Base-by-base conservation (phyloP, 2,113 vertebrate genomes). In the Salvelinus namaycush region DNA sequence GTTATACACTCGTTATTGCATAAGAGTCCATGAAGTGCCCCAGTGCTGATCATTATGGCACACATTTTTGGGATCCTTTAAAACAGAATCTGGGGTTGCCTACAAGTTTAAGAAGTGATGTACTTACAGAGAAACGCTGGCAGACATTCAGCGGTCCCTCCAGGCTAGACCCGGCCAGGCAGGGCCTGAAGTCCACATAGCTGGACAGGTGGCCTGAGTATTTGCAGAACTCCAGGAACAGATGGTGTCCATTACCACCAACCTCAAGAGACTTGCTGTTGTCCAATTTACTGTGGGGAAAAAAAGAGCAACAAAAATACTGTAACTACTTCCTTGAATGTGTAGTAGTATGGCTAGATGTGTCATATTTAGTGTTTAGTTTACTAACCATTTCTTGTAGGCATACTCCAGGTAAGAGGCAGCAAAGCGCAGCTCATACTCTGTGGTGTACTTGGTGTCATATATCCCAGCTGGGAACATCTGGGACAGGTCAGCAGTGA, bases 381-480 rank as follows among this genome's bases (percentile, higher is more conserved):
- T 3, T 24, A 70, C 39, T 48, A 24, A 70, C 98, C 98, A 99
- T 86, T 99, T 99, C 88, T 98, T 96, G 83, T 96, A 99, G 72
- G 95, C 97, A 0, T 99, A 99, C 86, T 99, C 98, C 89, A 99
- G 79, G 81, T 99, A 99, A 67, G 97, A 99, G 0, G 98, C 97
- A 1, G 94, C 87, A 65, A 98, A 94, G 64, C 96, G 94, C 14
- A 94, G 94, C 86, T 98, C 95, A 75, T 97, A 98, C 76, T 99
- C 97, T 0, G 95, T 94, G 27, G 94, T 92, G 0, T 99, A 98
- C 86, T 99, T 99, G 18, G 97, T 99, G 90, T 99, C 97, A 0
- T 96, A 99, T 84, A 99, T 92, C 49, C 97, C 98, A 0, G 95
- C 95, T 0, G 97, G 97, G 81, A 99, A 98, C 96, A 99, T 99